Evolutionary conservation across 2,113 vertebrate genomes (phyloP).

Genomic region (Corythornis vintsioides): DNA sequence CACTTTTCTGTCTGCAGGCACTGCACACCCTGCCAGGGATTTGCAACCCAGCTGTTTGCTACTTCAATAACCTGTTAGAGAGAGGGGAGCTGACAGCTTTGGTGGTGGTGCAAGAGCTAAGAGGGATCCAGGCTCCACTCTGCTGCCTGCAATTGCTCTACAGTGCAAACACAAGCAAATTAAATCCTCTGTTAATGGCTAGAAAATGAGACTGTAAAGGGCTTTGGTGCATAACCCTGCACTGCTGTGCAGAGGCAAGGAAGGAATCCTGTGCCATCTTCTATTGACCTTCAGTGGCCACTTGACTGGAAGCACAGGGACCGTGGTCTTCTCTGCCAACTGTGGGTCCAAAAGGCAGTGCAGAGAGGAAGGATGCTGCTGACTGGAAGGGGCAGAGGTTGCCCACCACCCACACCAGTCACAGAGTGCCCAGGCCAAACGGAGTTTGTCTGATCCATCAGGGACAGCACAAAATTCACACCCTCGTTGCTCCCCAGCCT

Average conservation of each 20-base stretch:
- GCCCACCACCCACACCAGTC: not conserved
- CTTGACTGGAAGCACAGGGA: not conserved
- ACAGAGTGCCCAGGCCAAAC: not conserved
- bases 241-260: not conserved
- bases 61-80: not conserved
- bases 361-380: not conserved
- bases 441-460: not conserved
- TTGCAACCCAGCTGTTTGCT: constrained; percentile 37
- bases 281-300: not conserved
- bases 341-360: not conserved
- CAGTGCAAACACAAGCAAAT: constrained; percentile 16
- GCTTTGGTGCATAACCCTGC: not conserved
- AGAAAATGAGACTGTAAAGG: not conserved
- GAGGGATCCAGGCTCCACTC: not conserved
- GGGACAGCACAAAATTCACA: not conserved
- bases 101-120: not conserved
- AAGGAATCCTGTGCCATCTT: not conserved
- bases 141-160: not conserved
- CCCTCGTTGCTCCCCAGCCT: not conserved
- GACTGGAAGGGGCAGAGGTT: not conserved
- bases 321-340: not conserved
- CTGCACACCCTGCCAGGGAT: not conserved
- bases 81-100: not conserved
- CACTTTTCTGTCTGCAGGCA: constrained; percentile 8
- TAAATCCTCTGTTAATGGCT: not conserved